Evolutionary conservation across 2,797 vertebrate species (phyloP), one percentile per base, ranked within the genome.

Genomic region (Paguma larvata): DNA sequence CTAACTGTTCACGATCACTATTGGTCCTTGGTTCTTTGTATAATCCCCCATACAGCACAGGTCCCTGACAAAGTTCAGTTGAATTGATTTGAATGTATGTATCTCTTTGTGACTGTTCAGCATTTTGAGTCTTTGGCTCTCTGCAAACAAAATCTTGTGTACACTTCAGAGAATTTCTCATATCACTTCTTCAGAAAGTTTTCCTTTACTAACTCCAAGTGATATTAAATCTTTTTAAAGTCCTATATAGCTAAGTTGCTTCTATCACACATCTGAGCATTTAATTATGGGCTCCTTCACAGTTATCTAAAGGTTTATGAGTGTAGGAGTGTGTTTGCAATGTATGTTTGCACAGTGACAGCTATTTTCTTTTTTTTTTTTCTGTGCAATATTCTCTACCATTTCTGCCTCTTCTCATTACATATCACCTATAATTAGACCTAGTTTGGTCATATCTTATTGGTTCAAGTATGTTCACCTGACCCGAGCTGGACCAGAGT

Each of bases 161-260:
- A 65, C 8, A 8, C 15, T 32, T 73, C 19, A 53, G 78, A 93
- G 48, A n/a, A 51, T 19, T 68, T 30, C 38, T 83, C 7, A 12
- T 73, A 73, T 53, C 27, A 38, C n/a, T 91, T 34, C 38, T 80
- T 87, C 34, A 89, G 72, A 85, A 91, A 80, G 48, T 70, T 94
- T 75, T 89, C 44, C 30, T 85, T 65, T 63, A 38, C 10, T 62
- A 73, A 73, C 19, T 79, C 63, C 19, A 77, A 85, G 18, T 34
- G 68, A 56, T 67, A 68, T 62, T 87, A 79, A 87, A 46, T 86
- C 38, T 68, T 92, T 73, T 86, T 21, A 21, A 93, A 91, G 15
- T 85, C 18, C 32, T 67, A 15, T 59, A 12, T 80, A 87, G 23
- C 65, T 85, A 84, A 6, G 56, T 68, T 84, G 51, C 13, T 78